A percentile compares a stretch with the other conserved stretches of the same genome.
phyloP scores from a whole-genome alignment of 2,888 invertebrate genomes.

The Teleiodes luculella region DNA sequence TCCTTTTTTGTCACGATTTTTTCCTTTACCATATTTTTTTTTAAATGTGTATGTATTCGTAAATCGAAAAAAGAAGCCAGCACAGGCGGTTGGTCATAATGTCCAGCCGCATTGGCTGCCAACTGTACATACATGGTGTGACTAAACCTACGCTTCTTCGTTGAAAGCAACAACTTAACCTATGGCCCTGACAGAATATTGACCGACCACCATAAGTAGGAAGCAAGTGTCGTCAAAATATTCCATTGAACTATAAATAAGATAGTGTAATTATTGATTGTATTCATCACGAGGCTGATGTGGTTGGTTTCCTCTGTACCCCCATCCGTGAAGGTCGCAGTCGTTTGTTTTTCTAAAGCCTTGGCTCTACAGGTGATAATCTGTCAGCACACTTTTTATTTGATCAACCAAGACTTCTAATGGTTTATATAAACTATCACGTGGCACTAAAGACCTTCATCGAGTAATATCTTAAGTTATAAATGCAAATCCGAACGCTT shows the following conservation, averaged over 20 bases:
- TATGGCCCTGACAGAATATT: too few relatives aligned
- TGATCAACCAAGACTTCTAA: neutral
- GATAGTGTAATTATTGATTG: neutral
- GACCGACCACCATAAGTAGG: too few relatives aligned
- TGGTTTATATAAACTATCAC: neutral
- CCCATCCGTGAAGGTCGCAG: constrained; percentile 19
- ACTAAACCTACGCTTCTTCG: too few relatives aligned
- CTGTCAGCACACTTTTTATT: neutral
- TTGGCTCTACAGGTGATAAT: neutral
- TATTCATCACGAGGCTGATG: neutral
- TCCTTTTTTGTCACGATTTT: too few relatives aligned
- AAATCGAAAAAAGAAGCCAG: too few relatives aligned
- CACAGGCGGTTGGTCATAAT: too few relatives aligned
- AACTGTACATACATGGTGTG: too few relatives aligned
- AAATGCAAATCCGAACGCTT: neutral
- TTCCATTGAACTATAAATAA: neutral
- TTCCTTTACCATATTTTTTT: too few relatives aligned
- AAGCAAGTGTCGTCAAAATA: neutral
- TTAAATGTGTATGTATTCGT: too few relatives aligned
- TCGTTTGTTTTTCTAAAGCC: constrained; percentile 1
- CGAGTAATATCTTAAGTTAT: neutral
- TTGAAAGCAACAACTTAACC: too few relatives aligned
- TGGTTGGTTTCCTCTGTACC: neutral
- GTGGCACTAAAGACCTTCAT: neutral
- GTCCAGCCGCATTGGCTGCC: too few relatives aligned